phyloP scores from a whole-genome alignment of 2,113 vertebrate genomes.

The Mugil cephalus region DNA sequence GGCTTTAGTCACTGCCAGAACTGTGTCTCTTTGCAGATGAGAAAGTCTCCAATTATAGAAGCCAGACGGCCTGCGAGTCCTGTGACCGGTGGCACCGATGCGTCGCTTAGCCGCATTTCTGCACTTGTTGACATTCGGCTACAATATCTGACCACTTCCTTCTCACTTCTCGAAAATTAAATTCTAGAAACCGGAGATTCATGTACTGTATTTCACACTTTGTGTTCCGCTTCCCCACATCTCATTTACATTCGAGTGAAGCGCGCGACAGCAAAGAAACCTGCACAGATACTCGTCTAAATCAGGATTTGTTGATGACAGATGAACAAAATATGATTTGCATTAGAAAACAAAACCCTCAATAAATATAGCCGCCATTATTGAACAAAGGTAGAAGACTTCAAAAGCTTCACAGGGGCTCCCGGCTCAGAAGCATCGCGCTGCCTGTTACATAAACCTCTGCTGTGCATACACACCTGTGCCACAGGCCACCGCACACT shows the following conservation, averaged over 20 bases:
- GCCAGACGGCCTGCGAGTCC: background rate
- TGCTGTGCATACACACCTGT: conserved; percentile 58
- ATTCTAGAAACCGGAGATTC: too few species aligned
- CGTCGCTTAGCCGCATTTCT: background rate
- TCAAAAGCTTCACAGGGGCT: conserved; percentile 30
- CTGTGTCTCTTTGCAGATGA: background rate
- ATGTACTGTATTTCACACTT: too few species aligned
- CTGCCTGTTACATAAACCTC: conserved; percentile 54
- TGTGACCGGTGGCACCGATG: background rate
- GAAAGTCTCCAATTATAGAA: conserved; percentile 26
- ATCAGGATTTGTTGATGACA: background rate
- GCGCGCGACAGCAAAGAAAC: too few species aligned
- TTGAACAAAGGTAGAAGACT: background rate
- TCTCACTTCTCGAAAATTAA: conserved; percentile 4
- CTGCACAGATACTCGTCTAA: too few species aligned
- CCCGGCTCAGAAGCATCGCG: conserved; percentile 37
- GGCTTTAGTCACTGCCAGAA: background rate
- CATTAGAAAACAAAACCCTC: background rate
- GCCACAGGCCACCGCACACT: conserved; percentile 32
- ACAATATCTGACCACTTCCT: conserved; percentile 28
- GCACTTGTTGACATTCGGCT: background rate
- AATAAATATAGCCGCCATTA: conserved; percentile 4
- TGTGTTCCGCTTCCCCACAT: too few species aligned
- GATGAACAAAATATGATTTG: background rate
- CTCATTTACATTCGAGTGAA: background rate